These are phyloP conservation scores for Diadegma fenestrale DNA, from an alignment of 2,888 invertebrate species.

Conservation along the genomic window DNA sequence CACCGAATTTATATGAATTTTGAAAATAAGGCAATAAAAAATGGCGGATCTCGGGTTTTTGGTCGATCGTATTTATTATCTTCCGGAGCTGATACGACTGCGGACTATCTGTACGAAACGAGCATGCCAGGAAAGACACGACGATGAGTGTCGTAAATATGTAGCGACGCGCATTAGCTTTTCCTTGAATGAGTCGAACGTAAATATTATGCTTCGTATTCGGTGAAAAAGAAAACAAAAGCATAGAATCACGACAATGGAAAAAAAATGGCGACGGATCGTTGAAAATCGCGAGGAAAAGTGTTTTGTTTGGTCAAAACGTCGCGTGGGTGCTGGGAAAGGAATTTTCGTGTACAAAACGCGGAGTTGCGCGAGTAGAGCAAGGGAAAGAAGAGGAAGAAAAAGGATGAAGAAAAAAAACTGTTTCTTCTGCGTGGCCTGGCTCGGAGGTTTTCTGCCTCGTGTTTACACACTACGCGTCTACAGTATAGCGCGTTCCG, in stretches of 20 bases:
- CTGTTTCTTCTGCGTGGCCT: not conserved
- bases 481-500: slow-evolving; percentile 38
- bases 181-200: not conserved
- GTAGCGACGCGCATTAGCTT: not conserved
- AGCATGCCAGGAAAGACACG: not conserved
- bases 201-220: not conserved
- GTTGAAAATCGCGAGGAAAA: not conserved
- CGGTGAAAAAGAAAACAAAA: not conserved
- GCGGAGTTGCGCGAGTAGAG: not conserved
- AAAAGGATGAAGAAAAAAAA: slow-evolving; percentile 15
- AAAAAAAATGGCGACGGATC: not conserved
- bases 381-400: not conserved
- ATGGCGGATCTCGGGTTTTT: not conserved
- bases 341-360: not conserved
- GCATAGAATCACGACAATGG: not conserved
- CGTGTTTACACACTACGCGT: slow-evolving; percentile 49
- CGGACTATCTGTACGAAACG: not conserved
- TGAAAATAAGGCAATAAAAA: not conserved
- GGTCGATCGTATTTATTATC: not conserved
- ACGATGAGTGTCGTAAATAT: not conserved
- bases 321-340: not conserved
- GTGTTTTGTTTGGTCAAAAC: not conserved
- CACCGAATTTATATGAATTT: not conserved
- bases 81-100: not conserved
- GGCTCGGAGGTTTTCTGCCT: slow-evolving; percentile 33